Evolutionary conservation across 2,888 invertebrate species (phyloP), one percentile per base, ranked within the genome.

Genomic region (Chesias legatella): DNA sequence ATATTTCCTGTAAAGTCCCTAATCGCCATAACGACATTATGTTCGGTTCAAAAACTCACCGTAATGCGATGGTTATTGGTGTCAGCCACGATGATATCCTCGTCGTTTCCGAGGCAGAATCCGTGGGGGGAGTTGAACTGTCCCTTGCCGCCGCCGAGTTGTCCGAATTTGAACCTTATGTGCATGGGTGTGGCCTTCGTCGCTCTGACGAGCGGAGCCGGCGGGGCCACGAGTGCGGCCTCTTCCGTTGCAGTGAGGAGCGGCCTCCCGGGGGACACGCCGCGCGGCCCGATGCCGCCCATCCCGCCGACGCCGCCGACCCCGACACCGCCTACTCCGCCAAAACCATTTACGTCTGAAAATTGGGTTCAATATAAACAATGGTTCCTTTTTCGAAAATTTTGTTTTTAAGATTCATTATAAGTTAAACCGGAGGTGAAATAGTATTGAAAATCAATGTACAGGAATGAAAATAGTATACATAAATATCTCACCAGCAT

Each of bases 61-160:
- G 96, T 95, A 67, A 98, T 96, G 51, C 98, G 94, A 88, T 98
- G 98, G 78, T 98, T 98, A 75, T 98, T 97, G 3, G 98, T 98
- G 75, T 98, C 96, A 26, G 98, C 98, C 10, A 98, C 98, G 63
- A 98, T 95, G 56, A 98, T 98, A 69, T 98, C 98, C 76, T 98
- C 98, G 67, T 98, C 97, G 35, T 94, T 91, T 22, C 98, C 98
- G 51, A 98, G 90, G 70, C 98, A 98, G 79, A 98, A 98, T 29
- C 98, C 98, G 79, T 98, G 98, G 0, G 98, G 98, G 0, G 98
- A 98, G 83, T 97, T 98, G 68, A 98, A 98, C 82, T 98, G 98
- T 10, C 96, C 95, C 73, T 96, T 96, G 48, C 94, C 94, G 17
- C 96, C 94, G 17, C 98, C 98, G 53, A 98, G 89, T 61, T 96